A percentile compares a stretch with the other conserved stretches of the same genome.
phyloP scores from a whole-genome alignment of 1,140 invertebrate species.

The Anastrepha obliqua region DNA sequence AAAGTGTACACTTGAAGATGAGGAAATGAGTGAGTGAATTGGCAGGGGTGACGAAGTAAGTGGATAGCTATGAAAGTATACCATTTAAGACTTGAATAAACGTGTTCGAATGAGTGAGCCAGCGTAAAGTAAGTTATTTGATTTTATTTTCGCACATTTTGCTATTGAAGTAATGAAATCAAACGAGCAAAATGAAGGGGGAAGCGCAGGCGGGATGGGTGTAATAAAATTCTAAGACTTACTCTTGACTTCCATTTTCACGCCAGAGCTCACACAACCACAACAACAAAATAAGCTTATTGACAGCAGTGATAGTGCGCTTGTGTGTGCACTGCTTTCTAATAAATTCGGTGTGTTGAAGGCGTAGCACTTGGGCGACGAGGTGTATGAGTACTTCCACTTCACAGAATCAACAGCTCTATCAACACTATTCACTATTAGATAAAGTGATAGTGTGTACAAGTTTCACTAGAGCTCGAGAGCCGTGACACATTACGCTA shows the following conservation, averaged over 20 bases:
- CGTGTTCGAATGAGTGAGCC: background rate
- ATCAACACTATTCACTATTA: background rate
- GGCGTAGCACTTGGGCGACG: background rate
- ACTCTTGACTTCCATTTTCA: background rate
- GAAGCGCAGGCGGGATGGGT: background rate
- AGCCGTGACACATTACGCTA: background rate
- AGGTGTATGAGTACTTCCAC: background rate
- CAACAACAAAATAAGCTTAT: conserved; percentile 12
- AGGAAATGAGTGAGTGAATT: background rate
- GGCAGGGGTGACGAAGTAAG: background rate
- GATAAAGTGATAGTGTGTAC: background rate
- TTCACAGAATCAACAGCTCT: background rate
- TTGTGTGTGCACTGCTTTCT: conserved; percentile 1
- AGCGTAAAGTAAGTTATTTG: conserved; percentile 1
- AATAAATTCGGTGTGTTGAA: background rate
- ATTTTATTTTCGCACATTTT: conserved; percentile 10
- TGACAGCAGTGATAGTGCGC: background rate
- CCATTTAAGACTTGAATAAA: background rate
- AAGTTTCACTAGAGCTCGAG: background rate
- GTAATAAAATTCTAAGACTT: conserved; percentile 4
- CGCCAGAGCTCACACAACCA: background rate
- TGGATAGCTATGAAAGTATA: background rate
- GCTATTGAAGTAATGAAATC: background rate
- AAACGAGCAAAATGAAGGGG: background rate
- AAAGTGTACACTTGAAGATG: background rate